Conservation (phyloP, 2,888 invertebrate genomes). For the Clostera curtula region DNA sequence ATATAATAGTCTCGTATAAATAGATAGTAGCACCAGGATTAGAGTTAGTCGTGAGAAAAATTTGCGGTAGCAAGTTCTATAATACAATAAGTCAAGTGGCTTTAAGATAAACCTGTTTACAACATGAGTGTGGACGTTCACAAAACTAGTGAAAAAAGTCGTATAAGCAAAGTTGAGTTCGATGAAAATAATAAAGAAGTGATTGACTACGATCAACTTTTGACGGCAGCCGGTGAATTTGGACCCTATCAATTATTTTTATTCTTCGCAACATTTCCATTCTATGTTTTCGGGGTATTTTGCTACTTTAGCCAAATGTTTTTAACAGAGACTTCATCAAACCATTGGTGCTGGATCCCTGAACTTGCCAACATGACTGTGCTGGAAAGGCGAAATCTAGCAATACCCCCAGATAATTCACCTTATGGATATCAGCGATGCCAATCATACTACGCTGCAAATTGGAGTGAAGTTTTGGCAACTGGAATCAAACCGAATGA, state of each 20-base stretch:
- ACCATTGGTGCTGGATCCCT: conserved; percentile 53
- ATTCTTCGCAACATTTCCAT: conserved; percentile 39
- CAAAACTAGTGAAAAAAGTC: no score
- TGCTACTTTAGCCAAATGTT: conserved; percentile 46
- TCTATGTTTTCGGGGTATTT: conserved; percentile 44
- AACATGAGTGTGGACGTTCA: no score
- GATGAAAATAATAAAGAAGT: background rate
- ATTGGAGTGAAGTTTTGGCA: conserved; percentile 41
- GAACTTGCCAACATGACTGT: conserved; percentile 41
- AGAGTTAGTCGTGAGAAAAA: no score
- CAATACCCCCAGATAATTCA: conserved; percentile 35
- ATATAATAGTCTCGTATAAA: no score
- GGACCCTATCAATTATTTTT: conserved; percentile 43
- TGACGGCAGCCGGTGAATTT: conserved; percentile 46
- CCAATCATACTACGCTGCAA: conserved; percentile 35
- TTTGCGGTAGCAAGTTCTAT: no score
- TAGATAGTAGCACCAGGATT: no score
- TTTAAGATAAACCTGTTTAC: no score
- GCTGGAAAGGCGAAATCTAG: conserved; percentile 35
- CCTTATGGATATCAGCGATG: conserved; percentile 47
- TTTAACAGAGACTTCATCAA: conserved; percentile 42
- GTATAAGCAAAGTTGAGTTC: background rate
- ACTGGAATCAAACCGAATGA: conserved; percentile 25
- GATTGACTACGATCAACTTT: conserved; percentile 40
- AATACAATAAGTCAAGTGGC: no score